Base-by-base conservation (phyloP, 1,140 invertebrate species). In the Aleiodes sp. region DNA sequence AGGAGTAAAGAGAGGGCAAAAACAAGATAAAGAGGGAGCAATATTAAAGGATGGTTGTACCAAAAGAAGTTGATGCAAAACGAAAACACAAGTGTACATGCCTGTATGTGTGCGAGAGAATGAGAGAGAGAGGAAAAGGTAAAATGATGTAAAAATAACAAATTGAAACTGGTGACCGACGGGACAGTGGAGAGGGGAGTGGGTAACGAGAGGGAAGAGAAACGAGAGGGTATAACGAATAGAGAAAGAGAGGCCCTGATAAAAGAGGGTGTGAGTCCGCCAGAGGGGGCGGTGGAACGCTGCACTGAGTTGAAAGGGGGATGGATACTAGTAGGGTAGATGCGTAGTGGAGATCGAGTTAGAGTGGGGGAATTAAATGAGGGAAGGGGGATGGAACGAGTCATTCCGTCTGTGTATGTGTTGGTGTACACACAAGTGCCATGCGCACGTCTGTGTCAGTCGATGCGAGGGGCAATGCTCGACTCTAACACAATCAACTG, bases 131-230 rank as follows among this genome's bases (percentile, higher is more conserved):
- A 68, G 64, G 64, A 74, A n/a, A 71, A 70, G 73, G 75, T 62
- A 76, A 81, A 83, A 83, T 80, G 78, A 82, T 82, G 80, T 80
- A 81, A 82, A 83, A 82, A 81, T 81, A 83, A 82, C 78, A 82
- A 82, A 82, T 82, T 82, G 79, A 83, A 81, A 82, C 77, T 78
- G 77, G 76, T 74, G 77, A 75, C 73, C 73, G 69, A 67, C 70
- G 68, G 69, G 70, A 68, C 16, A 59, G 26, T 52, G 39, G 57
- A 19, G 21, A 59, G 26, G 60, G 39, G 57, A 19, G 21, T 26
- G 29, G 70, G 61, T 59, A 70, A 70, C 28, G 12, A 71, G 28
- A 71, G 64, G 39, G 29, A 63, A 57, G 33, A 63, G 35, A 43
- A 46, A 46, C 41, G 41, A n/a, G n/a, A n/a, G n/a, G n/a, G n/a